These are phyloP conservation scores for Gastrophryne carolinensis DNA, from an alignment of 2,797 vertebrate genomes.

Conservation along the genomic window DNA sequence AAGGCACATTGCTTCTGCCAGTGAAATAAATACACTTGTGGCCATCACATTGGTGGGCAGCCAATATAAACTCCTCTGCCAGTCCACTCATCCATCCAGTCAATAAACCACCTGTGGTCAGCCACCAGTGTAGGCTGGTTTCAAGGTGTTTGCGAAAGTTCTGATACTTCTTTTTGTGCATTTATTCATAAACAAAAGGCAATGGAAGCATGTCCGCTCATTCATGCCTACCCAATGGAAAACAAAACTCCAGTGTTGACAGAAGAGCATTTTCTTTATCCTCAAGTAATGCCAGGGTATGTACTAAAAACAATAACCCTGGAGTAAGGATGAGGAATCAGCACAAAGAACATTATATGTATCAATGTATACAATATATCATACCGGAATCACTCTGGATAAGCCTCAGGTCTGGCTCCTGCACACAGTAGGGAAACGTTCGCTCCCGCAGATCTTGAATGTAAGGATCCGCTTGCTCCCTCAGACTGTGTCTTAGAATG, in stretches of 20 bases:
- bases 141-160: no score
- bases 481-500: constrained; percentile 69
- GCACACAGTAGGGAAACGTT: constrained; percentile 67
- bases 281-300: constrained; percentile 73
- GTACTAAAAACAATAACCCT: constrained; percentile 59
- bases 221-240: constrained; percentile 62
- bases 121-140: no score
- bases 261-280: constrained; percentile 66
- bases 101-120: no score
- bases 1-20: no score
- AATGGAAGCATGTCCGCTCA: constrained; percentile 62
- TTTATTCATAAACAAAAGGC: neutral
- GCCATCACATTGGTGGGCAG: no score
- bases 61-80: no score
- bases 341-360: neutral
- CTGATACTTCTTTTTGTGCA: no score
- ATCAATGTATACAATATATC: neutral
- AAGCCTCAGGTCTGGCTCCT: constrained; percentile 82
- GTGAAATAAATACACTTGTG: no score
- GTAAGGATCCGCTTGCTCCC: constrained; percentile 69
- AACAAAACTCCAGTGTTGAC: constrained; percentile 61
- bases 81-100: no score
- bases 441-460: constrained; percentile 71
- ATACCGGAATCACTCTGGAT: constrained; percentile 95
- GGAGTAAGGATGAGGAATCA: constrained; percentile 77